A percentile compares a stretch with the other conserved stretches of the same genome.
Evolutionary conservation across 2,113 vertebrate genomes (phyloP).

Genomic region (Malurus melanocephalus): DNA sequence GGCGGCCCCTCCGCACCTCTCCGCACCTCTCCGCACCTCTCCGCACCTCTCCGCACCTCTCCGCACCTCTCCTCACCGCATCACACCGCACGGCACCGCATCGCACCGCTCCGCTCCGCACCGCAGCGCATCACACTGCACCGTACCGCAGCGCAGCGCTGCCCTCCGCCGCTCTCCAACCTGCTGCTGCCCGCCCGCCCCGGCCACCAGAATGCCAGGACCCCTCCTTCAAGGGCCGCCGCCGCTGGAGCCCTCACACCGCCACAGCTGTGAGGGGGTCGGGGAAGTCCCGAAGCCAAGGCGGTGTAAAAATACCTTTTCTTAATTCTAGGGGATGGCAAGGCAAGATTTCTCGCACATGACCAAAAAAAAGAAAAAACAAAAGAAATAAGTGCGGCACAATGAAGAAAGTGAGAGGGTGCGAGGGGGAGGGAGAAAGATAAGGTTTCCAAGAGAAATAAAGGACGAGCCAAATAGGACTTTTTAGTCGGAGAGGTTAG

Average conservation of each 20-base stretch:
- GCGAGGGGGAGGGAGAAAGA: not conserved
- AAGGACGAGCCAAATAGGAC: constrained; percentile 7
- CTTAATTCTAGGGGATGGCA: not conserved
- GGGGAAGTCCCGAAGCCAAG: not conserved
- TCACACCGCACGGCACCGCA: no score
- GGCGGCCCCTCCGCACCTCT: not conserved
- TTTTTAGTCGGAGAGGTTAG: not conserved
- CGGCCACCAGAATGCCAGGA: not conserved
- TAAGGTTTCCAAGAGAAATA: constrained; percentile 41
- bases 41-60: no score
- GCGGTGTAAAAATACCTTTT: not conserved
- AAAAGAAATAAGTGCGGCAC: not conserved
- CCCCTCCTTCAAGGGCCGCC: not conserved
- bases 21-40: not conserved
- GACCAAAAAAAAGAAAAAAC: not conserved
- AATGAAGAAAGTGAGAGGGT: constrained; percentile 28
- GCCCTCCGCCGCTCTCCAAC: constrained; percentile 37
- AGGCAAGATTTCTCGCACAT: not conserved
- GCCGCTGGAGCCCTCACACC: not conserved
- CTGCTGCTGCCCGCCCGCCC: constrained; percentile 43
- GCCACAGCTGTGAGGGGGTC: not conserved
- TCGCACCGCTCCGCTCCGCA: not conserved
- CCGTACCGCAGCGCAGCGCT: not conserved
- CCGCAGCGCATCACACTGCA: no score
- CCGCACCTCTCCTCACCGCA: no score